Evolutionary conservation across 2,113 vertebrate species (phyloP), one percentile per base, ranked within the genome.

Genomic region (Pedetes capensis): DNA sequence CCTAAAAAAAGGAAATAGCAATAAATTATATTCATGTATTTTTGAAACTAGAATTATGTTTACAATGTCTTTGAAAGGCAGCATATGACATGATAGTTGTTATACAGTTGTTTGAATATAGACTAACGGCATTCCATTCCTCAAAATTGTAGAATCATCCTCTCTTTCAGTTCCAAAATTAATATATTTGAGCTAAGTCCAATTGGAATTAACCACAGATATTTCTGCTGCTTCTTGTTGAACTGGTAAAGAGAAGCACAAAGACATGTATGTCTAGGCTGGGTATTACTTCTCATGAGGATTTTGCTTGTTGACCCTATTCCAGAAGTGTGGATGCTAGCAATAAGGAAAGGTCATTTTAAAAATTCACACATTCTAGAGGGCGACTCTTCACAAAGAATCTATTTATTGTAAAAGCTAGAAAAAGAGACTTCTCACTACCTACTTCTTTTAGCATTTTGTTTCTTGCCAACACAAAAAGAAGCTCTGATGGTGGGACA

Each of bases 381-480:
- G 93, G 97, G 96, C 64, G 93, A 63, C 71, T 96, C 94, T 93
- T 97, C 83, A 95, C 83, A 96, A 96, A 97, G 81, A 95, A 78
- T 88, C 74, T 95, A 84, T 85, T 74, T 97, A 72, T 93, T 89
- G 47, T 96, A 80, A 87, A 96, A 97, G 86, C 71, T 96, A 96
- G 96, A 97, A 97, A 97, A 97, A 96, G 44, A 97, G 96, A 96
- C 34, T 96, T 98, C 95, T 96, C 93, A 96, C 5, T 34, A 95
- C 87, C 96, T 81, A 87, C 86, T 86, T 86, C 93, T 97, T 47
- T 16, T 96, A 96, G 93, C 66, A 91, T 97, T 98, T 97, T 95
- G 94, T 97, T 97, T 97, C 91, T 95, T 98, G 97, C 88, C 97
- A 98, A 95, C 82, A 79, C 34, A 72, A 94, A 96, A 97, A 82